These are phyloP conservation scores for Dyspetes luteomarginatus DNA, from an alignment of 2,888 invertebrate species.

Conservation along the genomic window DNA sequence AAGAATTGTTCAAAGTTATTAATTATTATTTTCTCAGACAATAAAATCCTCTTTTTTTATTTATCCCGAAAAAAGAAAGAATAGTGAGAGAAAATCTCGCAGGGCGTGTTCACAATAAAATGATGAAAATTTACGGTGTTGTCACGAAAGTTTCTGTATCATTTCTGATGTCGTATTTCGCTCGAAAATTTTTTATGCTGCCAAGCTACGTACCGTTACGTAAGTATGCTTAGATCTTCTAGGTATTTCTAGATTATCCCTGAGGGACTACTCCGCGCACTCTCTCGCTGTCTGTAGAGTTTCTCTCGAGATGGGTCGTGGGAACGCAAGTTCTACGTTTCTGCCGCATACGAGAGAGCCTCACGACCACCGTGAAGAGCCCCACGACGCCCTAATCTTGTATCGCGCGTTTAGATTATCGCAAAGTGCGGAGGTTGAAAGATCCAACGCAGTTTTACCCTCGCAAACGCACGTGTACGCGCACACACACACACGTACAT, in stretches of 20 bases:
- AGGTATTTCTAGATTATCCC: conserved; percentile 48
- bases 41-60: no score
- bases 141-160: conserved; percentile 1
- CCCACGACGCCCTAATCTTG: conserved; percentile 62
- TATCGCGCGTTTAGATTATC: conserved; percentile 63
- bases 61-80: no score
- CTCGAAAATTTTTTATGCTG: neutral
- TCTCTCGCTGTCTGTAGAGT: neutral
- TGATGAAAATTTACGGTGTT: neutral
- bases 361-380: conserved; percentile 54
- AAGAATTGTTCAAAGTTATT: no score
- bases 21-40: no score
- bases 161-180: neutral
- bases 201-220: neutral
- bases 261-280: neutral
- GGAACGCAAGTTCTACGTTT: conserved; percentile 55
- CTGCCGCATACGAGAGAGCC: conserved; percentile 8
- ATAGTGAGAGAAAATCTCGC: no score
- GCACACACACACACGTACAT: neutral
- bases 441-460: conserved; percentile 42
- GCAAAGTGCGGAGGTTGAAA: conserved; percentile 53
- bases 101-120: neutral
- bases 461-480: no score
- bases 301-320: conserved; percentile 52
- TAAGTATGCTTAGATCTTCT: conserved; percentile 18